phyloP scores from a whole-genome alignment of 2,888 invertebrate species.

The Silvanus unidentatus region DNA sequence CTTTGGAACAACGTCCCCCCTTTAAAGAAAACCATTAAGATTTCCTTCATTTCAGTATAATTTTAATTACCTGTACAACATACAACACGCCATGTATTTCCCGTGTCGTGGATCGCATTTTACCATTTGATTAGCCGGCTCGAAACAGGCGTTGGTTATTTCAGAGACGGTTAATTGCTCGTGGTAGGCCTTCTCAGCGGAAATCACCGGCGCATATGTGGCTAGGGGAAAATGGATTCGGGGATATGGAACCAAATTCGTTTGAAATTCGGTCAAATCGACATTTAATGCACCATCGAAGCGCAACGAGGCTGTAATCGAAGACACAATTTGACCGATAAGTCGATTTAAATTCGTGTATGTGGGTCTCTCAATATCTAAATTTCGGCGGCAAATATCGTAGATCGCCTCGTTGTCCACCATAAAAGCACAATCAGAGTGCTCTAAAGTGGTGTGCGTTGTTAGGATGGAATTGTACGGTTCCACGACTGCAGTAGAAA shows the following conservation, averaged over 20 bases:
- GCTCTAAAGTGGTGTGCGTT: slow-evolving; percentile 83
- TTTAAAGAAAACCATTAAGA: slow-evolving; percentile 9
- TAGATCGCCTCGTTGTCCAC: slow-evolving; percentile 88
- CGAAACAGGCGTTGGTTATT: slow-evolving; percentile 93
- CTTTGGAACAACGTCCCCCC: slow-evolving; percentile 48
- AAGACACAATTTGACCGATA: slow-evolving; percentile 83
- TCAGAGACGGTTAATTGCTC: slow-evolving; percentile 86
- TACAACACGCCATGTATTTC: slow-evolving; percentile 92
- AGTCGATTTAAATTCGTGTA: slow-evolving; percentile 84
- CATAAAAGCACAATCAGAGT: slow-evolving; percentile 88
- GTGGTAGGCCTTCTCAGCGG: slow-evolving; percentile 89
- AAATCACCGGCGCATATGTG: slow-evolving; percentile 87
- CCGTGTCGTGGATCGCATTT: slow-evolving; percentile 88
- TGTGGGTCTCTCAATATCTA: slow-evolving; percentile 78
- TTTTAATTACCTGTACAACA: slow-evolving; percentile 65
- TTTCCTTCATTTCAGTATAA: neutral
- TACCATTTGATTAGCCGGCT: slow-evolving; percentile 90
- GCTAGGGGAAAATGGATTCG: slow-evolving; percentile 92
- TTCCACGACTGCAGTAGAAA: slow-evolving; percentile 74
- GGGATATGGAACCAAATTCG: slow-evolving; percentile 89
- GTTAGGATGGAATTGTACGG: slow-evolving; percentile 92
- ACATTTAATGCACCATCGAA: slow-evolving; percentile 92
- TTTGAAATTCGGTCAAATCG: slow-evolving; percentile 91
- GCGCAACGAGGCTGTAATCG: slow-evolving; percentile 88
- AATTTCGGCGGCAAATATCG: slow-evolving; percentile 80